Conservation (phyloP, 2,113 vertebrate species). For the Azemiops feae region DNA sequence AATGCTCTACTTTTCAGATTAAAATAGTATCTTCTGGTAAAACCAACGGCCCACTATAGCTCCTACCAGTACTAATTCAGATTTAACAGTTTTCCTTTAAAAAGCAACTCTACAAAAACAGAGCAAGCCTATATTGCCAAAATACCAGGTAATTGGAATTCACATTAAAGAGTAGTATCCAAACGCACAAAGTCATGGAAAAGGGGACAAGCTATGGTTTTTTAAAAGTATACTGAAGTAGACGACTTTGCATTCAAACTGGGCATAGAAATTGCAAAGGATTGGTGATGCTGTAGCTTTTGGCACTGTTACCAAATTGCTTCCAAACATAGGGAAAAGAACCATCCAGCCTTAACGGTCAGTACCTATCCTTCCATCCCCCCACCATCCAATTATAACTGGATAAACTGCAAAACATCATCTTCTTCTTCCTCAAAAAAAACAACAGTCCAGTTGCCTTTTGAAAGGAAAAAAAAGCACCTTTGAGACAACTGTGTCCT, state of each 20-base stretch:
- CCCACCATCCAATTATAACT: background rate
- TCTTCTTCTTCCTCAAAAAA: background rate
- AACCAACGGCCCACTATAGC: background rate
- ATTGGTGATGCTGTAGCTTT: background rate
- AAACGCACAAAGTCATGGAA: background rate
- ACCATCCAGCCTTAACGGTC: background rate
- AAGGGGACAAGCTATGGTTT: background rate
- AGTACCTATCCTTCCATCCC: background rate
- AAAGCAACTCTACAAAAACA: background rate
- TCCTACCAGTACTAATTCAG: background rate
- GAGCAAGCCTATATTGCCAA: background rate
- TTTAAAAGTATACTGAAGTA: background rate
- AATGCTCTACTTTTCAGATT: background rate
- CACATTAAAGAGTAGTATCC: background rate
- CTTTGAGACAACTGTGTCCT: background rate
- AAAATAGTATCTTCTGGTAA: background rate
- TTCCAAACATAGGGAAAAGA: background rate
- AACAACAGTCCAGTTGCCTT: background rate
- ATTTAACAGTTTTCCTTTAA: background rate
- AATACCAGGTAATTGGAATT: background rate
- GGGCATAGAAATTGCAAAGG: background rate
- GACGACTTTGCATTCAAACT: background rate
- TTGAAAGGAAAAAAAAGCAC: background rate
- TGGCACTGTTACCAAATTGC: background rate
- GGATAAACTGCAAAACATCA: background rate